These are phyloP conservation scores for Carassius auratus DNA, from an alignment of 2,113 vertebrate genomes.

Conservation along the genomic window DNA sequence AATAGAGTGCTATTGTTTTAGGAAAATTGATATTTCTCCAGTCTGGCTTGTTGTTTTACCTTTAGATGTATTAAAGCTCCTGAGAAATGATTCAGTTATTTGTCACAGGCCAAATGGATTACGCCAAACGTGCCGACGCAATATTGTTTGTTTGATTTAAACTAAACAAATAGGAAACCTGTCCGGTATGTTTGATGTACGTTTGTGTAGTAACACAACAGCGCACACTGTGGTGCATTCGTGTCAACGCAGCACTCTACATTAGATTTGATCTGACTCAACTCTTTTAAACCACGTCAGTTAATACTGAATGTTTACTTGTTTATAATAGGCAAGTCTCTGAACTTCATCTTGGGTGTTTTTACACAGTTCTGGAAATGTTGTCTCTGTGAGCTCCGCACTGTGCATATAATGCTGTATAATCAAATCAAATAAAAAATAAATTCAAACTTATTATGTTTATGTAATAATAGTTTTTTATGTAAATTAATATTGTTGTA, in stretches of 20 bases:
- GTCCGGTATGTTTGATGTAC: not conserved
- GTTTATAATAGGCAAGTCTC: too few relatives aligned
- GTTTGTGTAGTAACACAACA: not conserved
- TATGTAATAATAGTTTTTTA: too few relatives aligned
- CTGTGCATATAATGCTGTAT: too few relatives aligned
- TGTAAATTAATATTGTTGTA: too few relatives aligned
- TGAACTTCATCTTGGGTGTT: too few relatives aligned
- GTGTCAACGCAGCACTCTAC: too few relatives aligned
- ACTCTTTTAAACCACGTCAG: not conserved
- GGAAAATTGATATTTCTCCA: conserved; percentile 57
- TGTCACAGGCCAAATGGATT: conserved; percentile 49
- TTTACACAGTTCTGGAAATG: too few relatives aligned
- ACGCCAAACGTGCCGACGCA: conserved; percentile 4
- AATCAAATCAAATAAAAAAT: too few relatives aligned
- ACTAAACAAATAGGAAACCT: conserved; percentile 11
- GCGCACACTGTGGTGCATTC: not conserved
- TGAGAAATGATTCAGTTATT: conserved; percentile 50
- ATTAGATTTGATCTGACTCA: not conserved
- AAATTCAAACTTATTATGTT: too few relatives aligned
- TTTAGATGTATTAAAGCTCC: conserved; percentile 48
- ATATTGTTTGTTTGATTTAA: conserved; percentile 29
- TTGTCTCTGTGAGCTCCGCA: too few relatives aligned
- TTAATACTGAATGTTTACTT: not conserved
- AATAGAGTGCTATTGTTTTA: conserved; percentile 57
- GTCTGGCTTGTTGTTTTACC: conserved; percentile 52